Evolutionary conservation across 1,140 invertebrate species (phyloP).

Genomic region (Cyclargus thomasi): DNA sequence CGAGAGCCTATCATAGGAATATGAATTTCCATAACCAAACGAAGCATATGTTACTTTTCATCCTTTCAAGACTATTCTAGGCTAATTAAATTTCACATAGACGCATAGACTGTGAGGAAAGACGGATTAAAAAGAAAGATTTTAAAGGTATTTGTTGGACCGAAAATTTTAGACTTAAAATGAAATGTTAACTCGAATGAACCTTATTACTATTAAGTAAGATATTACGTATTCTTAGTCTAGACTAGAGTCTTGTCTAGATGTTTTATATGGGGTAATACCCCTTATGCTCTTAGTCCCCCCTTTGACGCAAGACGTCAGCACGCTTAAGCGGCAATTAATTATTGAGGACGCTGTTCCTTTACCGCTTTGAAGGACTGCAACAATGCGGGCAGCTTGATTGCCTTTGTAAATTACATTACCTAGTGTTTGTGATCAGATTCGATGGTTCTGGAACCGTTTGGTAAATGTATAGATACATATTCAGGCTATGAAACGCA

Average conservation of each 20-base stretch:
- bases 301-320: conserved; percentile 59
- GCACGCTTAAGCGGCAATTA: conserved; percentile 69
- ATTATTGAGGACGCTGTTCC: conserved; percentile 67
- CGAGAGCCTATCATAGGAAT: no score
- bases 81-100: no score
- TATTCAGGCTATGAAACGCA: no score
- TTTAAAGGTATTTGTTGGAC: no score
- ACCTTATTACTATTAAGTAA: not conserved
- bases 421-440: conserved; percentile 37
- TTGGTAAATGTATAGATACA: no score
- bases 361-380: conserved; percentile 65
- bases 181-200: not conserved
- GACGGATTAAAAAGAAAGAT: no score
- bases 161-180: not conserved
- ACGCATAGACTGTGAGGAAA: no score
- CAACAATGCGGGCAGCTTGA: conserved; percentile 66
- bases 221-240: conserved; percentile 5
- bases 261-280: conserved; percentile 20
- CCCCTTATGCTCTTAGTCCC: conserved; percentile 50
- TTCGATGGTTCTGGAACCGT: conserved; percentile 3
- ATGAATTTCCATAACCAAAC: no score
- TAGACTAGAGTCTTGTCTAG: not conserved
- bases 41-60: no score
- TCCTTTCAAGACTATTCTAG: no score
- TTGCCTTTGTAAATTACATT: conserved; percentile 68